phyloP scores from a whole-genome alignment of 1,140 invertebrate species.

The Rhyzopertha dominica region DNA sequence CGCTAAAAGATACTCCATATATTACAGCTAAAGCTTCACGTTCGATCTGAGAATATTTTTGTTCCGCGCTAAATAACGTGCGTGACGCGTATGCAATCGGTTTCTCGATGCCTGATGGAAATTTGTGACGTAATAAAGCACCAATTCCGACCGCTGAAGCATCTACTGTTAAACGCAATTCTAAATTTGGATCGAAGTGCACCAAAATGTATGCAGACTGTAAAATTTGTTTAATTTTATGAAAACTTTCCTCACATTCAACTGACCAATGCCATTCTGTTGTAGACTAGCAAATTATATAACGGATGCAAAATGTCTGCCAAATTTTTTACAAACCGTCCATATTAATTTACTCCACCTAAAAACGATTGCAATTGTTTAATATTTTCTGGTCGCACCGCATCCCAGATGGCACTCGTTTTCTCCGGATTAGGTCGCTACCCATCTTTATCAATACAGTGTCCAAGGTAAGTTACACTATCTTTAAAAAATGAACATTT shows the following conservation, averaged over 20 bases:
- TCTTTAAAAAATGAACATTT: no score
- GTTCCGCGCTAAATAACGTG: background rate
- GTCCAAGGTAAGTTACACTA: no score
- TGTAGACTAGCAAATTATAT: background rate
- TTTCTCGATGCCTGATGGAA: background rate
- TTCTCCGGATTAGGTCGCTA: conserved; percentile 7
- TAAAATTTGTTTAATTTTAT: conserved; percentile 7
- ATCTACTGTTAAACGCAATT: background rate
- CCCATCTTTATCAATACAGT: conserved; percentile 9
- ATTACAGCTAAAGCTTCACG: conserved; percentile 1
- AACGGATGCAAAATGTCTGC: background rate
- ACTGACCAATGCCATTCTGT: conserved; percentile 1
- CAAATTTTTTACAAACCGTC: conserved; percentile 4
- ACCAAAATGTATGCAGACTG: conserved; percentile 3
- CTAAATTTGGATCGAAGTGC: conserved; percentile 3
- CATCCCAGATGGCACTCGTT: no score
- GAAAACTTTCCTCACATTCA: background rate
- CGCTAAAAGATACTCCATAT: conserved; percentile 4
- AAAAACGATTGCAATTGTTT: no score
- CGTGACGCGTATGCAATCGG: background rate
- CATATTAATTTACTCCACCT: no score
- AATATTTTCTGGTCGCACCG: no score
- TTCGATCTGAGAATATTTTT: conserved; percentile 1
- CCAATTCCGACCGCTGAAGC: background rate
- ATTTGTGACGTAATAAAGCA: background rate